These are phyloP conservation scores for Spea hammondii DNA, from an alignment of 2,797 vertebrate genomes.

Conservation along the genomic window DNA sequence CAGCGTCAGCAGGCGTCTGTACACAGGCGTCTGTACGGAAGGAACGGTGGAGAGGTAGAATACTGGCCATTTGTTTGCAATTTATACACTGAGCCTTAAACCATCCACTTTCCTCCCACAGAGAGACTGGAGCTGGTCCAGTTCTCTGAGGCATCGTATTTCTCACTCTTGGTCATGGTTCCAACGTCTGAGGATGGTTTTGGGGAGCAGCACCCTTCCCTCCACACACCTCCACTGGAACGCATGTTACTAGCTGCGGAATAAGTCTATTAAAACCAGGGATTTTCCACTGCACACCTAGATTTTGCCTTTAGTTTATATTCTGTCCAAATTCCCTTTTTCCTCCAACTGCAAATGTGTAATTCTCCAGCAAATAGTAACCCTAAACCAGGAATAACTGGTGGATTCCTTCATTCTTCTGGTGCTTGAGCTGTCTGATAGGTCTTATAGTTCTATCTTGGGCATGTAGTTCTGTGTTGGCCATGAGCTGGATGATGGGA, in stretches of 20 bases:
- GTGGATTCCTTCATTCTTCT: background rate
- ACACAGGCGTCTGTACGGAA: conserved; percentile 22
- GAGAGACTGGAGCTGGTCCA: conserved; percentile 66
- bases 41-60: conserved; percentile 50
- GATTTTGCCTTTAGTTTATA: conserved; percentile 38
- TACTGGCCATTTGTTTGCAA: conserved; percentile 73
- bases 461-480: too few relatives aligned
- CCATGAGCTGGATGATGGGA: too few relatives aligned
- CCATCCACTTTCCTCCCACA: conserved; percentile 58
- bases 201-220: conserved; percentile 24
- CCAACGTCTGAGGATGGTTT: background rate
- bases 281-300: conserved; percentile 41
- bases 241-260: conserved; percentile 35
- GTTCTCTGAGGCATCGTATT: conserved; percentile 60
- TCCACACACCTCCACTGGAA: conserved; percentile 16
- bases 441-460: too few relatives aligned
- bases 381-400: conserved; percentile 23
- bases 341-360: background rate
- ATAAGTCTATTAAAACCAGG: conserved; percentile 46
- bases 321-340: background rate
- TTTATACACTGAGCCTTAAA: conserved; percentile 66
- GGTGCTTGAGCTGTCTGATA: too few relatives aligned
- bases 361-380: conserved; percentile 14
- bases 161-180: conserved; percentile 40
- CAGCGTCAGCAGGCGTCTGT: conserved; percentile 21